phyloP scores from a whole-genome alignment of 2,113 vertebrate species.

The Rhizomys pruinosus region DNA sequence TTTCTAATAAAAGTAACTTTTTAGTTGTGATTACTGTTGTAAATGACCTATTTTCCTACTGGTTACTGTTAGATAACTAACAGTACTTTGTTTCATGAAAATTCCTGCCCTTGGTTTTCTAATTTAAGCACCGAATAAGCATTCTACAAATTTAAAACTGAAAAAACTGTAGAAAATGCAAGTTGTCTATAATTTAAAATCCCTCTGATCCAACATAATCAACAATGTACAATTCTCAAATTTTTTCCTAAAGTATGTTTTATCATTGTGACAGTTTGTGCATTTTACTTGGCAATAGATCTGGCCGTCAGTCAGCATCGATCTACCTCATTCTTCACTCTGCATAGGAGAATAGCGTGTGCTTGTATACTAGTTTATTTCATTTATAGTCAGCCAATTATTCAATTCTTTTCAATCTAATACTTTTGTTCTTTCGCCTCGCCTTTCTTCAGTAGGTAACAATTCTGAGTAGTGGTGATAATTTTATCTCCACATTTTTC shows the following conservation, averaged over 20 bases:
- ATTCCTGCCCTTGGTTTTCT: background rate
- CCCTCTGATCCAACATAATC: background rate
- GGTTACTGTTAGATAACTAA: background rate
- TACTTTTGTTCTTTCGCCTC: conserved; percentile 20
- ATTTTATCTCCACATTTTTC: conserved; percentile 23
- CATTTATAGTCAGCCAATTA: background rate
- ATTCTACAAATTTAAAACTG: background rate
- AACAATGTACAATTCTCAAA: background rate
- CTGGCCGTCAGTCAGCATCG: background rate
- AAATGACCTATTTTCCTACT: background rate
- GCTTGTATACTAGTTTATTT: background rate
- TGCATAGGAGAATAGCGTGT: background rate
- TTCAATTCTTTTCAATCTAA: background rate
- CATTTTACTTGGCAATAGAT: background rate
- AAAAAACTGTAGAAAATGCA: conserved; percentile 1
- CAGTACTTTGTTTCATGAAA: background rate
- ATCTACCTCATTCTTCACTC: conserved; percentile 62
- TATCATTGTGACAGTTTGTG: background rate
- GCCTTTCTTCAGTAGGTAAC: conserved; percentile 10
- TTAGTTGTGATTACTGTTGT: background rate
- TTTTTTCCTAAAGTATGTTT: background rate
- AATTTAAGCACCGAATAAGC: background rate
- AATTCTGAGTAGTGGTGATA: background rate
- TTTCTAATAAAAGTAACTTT: conserved; percentile 14
- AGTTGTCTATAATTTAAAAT: background rate